Evolutionary conservation across 1,140 invertebrate genomes (phyloP).

Genomic region (Plutomurus gul): DNA sequence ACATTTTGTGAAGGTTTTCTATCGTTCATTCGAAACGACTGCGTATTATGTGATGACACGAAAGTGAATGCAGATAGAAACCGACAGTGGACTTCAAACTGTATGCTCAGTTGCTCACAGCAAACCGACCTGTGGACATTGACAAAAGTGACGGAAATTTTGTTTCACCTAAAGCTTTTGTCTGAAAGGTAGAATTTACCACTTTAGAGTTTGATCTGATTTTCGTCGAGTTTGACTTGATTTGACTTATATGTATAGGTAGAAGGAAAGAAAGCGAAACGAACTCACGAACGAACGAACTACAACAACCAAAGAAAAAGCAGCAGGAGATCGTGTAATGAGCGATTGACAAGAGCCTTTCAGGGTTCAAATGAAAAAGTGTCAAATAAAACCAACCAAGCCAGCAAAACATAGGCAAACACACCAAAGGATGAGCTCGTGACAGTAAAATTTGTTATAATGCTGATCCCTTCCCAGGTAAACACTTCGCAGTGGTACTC

Average conservation of each 20-base stretch:
- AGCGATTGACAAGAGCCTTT: slow-evolving; percentile 33
- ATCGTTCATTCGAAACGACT: too few species aligned
- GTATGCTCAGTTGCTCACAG: too few species aligned
- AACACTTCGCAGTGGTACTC: too few species aligned
- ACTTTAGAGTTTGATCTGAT: neutral
- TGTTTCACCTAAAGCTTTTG: neutral
- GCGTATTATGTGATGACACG: slow-evolving; percentile 1
- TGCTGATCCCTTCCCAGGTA: too few species aligned
- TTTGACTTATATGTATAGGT: neutral
- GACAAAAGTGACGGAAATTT: slow-evolving; percentile 1
- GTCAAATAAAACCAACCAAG: neutral
- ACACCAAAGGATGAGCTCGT: neutral
- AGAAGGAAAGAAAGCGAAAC: neutral
- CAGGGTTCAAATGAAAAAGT: neutral
- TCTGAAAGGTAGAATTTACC: neutral
- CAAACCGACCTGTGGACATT: neutral
- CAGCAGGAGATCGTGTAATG: slow-evolving; percentile 40
- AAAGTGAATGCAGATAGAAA: slow-evolving; percentile 1
- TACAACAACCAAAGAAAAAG: too few species aligned
- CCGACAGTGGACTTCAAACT: neutral
- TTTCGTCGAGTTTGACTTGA: neutral
- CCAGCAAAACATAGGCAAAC: too few species aligned
- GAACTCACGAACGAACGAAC: too few species aligned
- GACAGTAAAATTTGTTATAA: slow-evolving; percentile 20
- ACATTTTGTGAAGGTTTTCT: too few species aligned